A percentile compares a stretch with the other conserved stretches of the same genome.
These are phyloP conservation scores for Meloidogyne chitwoodi DNA, from an alignment of 1,140 invertebrate genomes.

Conservation along the genomic window DNA sequence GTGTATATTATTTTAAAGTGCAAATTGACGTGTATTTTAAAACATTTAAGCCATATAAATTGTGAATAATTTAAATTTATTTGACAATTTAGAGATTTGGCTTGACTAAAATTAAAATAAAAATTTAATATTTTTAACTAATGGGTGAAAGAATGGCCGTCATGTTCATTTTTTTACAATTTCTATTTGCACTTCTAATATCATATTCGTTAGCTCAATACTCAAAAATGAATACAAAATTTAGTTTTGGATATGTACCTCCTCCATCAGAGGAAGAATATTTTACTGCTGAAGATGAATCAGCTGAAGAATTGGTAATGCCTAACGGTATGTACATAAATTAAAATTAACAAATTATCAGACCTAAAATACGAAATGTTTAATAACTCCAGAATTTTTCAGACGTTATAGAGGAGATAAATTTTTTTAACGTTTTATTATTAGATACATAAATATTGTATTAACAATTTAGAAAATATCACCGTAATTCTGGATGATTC, in stretches of 20 bases:
- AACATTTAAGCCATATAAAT: not conserved
- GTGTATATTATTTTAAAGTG: not conserved
- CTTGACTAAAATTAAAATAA: not conserved
- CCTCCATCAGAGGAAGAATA: not conserved
- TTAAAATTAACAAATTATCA: too few relatives aligned
- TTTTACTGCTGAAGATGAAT: not conserved
- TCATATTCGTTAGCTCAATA: not conserved
- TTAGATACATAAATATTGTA: not conserved
- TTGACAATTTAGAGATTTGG: not conserved
- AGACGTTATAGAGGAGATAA: too few relatives aligned
- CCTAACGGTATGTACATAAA: not conserved
- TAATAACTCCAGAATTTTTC: too few relatives aligned
- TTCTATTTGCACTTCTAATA: not conserved
- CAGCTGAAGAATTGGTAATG: not conserved
- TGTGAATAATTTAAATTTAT: not conserved
- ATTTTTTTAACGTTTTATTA: too few relatives aligned
- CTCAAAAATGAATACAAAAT: not conserved
- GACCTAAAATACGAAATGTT: too few relatives aligned
- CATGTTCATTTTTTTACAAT: not conserved
- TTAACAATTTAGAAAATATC: not conserved
- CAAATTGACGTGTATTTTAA: not conserved
- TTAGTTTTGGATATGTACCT: not conserved
- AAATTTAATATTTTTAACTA: not conserved
- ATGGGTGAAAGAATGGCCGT: not conserved
- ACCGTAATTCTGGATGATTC: not conserved